Evolutionary conservation across 2,797 vertebrate species (phyloP).

Genomic region (Anguilla megastoma): DNA sequence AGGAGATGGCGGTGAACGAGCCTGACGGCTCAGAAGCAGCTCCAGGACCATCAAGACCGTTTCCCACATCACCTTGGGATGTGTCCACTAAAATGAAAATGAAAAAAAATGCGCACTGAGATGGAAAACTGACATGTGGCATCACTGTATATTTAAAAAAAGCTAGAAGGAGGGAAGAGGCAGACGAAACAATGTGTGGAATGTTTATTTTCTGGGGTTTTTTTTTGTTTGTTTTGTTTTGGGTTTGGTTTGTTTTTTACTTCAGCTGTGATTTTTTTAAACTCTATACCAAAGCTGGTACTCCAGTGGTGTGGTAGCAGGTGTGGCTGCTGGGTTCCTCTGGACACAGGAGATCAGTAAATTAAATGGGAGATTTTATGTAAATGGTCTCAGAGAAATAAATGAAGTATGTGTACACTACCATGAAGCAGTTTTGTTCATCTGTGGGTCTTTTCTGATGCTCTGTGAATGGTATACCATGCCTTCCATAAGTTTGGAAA

Average conservation of each 20-base stretch:
- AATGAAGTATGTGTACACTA: conserved; percentile 78
- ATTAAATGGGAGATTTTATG: conserved; percentile 86
- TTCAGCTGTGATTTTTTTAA: conserved; percentile 72
- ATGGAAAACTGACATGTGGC: conserved; percentile 71
- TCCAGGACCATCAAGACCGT: conserved; percentile 59
- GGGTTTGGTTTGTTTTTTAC: conserved; percentile 65
- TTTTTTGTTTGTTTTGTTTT: neutral
- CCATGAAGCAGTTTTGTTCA: conserved; percentile 36
- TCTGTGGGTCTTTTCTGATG: neutral
- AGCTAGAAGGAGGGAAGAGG: conserved; percentile 45
- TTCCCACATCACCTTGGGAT: conserved; percentile 55
- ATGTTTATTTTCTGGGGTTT: conserved; percentile 48
- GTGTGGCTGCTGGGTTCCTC: conserved; percentile 51
- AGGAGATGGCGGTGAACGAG: conserved; percentile 65
- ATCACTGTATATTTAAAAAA: conserved; percentile 73
- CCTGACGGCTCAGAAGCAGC: conserved; percentile 59
- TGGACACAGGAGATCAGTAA: conserved; percentile 74
- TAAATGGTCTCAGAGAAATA: conserved; percentile 91
- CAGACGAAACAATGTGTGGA: conserved; percentile 49
- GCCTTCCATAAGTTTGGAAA: no score
- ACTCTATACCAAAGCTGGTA: conserved; percentile 91
- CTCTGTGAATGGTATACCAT: neutral
- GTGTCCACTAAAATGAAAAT: conserved; percentile 45
- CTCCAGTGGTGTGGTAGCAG: conserved; percentile 75
- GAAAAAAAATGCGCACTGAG: conserved; percentile 57